Percentiles rank a stretch among this genome's conserved stretches.
These are phyloP conservation scores for Aleadryas rufinucha DNA, from an alignment of 2,113 vertebrate genomes.

Conservation along the genomic window DNA sequence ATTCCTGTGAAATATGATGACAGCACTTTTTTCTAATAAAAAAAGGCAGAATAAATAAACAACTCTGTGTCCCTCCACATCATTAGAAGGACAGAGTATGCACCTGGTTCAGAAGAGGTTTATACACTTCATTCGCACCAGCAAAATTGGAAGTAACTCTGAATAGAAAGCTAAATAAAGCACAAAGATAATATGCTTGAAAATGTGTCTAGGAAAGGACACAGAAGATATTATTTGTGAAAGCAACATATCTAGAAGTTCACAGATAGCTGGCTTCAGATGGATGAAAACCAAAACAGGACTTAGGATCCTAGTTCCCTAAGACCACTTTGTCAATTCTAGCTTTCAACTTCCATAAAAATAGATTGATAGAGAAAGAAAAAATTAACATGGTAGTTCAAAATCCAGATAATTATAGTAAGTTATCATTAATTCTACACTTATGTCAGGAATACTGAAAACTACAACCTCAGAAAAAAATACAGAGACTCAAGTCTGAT, in stretches of 20 bases:
- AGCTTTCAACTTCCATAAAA: neutral
- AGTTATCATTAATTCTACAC: neutral
- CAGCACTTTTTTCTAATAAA: neutral
- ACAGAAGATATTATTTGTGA: neutral
- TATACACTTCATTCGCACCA: neutral
- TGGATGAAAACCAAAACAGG: neutral
- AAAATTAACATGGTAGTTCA: neutral
- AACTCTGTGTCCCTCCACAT: rapidly evolving
- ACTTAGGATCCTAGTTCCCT: neutral
- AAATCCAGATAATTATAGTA: neutral
- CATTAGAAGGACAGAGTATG: neutral
- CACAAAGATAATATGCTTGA: neutral
- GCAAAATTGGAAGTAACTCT: neutral
- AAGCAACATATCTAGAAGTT: neutral
- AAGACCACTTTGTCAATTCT: neutral
- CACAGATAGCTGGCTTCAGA: neutral
- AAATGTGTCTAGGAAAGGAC: neutral
- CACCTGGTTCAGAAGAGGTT: neutral
- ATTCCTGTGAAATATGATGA: neutral
- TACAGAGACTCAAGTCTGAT: conserved; percentile 2
- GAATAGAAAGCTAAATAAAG: neutral
- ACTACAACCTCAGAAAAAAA: neutral
- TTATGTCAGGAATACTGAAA: neutral
- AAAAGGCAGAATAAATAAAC: neutral
- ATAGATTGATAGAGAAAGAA: neutral